phyloP scores from a whole-genome alignment of 2,113 vertebrate species.

The Tetrao urogallus region DNA sequence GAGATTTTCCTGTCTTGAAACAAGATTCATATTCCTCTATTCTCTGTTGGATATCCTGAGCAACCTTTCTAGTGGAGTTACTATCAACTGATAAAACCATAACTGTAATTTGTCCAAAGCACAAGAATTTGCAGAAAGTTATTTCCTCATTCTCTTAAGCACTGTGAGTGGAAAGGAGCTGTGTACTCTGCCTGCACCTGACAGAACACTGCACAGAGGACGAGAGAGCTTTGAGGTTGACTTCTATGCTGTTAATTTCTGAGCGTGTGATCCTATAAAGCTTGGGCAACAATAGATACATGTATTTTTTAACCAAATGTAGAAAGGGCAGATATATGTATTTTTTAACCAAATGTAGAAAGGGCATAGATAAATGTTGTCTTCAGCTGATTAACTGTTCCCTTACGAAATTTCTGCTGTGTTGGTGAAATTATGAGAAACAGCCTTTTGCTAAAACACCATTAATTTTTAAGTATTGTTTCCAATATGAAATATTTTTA shows the following conservation, averaged over 20 bases:
- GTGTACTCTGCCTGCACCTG: not conserved
- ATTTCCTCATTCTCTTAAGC: not conserved
- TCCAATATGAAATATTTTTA: slow-evolving; percentile 66
- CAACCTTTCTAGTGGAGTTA: not conserved
- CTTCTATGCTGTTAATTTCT: not conserved
- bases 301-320: not conserved
- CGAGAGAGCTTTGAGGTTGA: not conserved
- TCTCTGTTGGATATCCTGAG: not conserved
- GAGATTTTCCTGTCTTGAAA: not conserved
- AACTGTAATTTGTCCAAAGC: not conserved
- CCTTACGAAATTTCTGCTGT: slow-evolving; percentile 18
- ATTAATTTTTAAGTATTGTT: slow-evolving; percentile 67
- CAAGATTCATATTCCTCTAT: not conserved
- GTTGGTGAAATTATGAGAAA: slow-evolving; percentile 22
- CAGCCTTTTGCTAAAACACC: slow-evolving; percentile 22
- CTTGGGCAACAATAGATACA: not conserved
- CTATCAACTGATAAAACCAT: not conserved
- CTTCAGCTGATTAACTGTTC: not conserved
- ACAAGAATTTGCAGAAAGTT: not conserved
- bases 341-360: not conserved
- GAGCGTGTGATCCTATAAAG: too few relatives aligned
- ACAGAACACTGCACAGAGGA: not conserved
- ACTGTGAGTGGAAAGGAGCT: not conserved
- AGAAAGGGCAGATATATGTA: too few relatives aligned
- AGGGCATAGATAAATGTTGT: not conserved